phyloP scores from a whole-genome alignment of 2,797 vertebrate genomes.

The Merluccius polli region DNA sequence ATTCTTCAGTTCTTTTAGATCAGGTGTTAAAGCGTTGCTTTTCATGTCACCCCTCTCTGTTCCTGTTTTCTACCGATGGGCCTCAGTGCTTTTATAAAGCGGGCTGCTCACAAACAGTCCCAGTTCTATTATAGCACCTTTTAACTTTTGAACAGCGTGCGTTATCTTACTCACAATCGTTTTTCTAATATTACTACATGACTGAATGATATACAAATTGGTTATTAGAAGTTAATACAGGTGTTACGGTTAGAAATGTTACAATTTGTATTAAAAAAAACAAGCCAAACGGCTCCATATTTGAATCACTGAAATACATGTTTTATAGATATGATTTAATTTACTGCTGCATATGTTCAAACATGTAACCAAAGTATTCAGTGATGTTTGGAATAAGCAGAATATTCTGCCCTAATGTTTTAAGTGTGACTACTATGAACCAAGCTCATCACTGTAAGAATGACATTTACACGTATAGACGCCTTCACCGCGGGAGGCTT shows the following conservation, averaged over 20 bases:
- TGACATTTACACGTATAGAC: not conserved
- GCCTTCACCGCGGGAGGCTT: not conserved
- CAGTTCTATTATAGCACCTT: conserved; percentile 2
- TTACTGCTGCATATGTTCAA: conserved; percentile 31
- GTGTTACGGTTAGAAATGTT: conserved; percentile 24
- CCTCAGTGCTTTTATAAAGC: not conserved
- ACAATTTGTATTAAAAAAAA: conserved; percentile 24
- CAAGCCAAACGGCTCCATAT: conserved; percentile 26
- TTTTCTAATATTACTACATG: conserved; percentile 19
- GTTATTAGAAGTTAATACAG: conserved; percentile 10
- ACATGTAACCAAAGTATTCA: conserved; percentile 13
- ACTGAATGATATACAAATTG: conserved; percentile 13
- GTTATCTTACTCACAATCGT: conserved; percentile 8
- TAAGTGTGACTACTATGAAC: conserved; percentile 21
- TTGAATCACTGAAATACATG: conserved; percentile 7
- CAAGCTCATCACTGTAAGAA: conserved; percentile 27
- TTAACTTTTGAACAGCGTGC: conserved; percentile 16
- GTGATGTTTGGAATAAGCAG: conserved; percentile 24
- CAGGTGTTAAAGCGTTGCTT: not conserved
- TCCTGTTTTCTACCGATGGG: not conserved
- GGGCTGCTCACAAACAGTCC: not conserved
- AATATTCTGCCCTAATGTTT: conserved; percentile 19
- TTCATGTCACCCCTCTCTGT: not conserved
- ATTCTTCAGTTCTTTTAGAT: not conserved
- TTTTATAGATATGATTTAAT: conserved; percentile 17